phyloP scores from a whole-genome alignment of 2,113 vertebrate species.

The Onychorhynchus coronatus region DNA sequence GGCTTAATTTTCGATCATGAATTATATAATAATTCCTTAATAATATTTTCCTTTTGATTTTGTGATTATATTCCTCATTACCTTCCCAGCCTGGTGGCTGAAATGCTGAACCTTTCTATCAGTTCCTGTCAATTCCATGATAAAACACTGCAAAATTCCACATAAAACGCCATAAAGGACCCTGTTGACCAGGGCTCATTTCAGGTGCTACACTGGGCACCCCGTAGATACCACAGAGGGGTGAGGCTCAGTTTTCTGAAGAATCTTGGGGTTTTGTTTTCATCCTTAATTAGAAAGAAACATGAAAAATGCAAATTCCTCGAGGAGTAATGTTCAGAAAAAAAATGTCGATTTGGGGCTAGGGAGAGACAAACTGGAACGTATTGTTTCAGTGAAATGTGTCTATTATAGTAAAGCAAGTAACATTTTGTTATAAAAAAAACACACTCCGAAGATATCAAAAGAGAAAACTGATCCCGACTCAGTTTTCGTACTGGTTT shows the following conservation, averaged over 20 bases:
- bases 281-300: neutral
- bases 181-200: neutral
- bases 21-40: neutral
- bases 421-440: neutral
- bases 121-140: neutral
- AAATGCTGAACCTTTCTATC: neutral
- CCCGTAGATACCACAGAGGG: accelerated
- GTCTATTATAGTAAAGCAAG: neutral
- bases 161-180: neutral
- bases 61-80: neutral
- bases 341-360: neutral
- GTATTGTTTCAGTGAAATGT: neutral
- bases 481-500: neutral
- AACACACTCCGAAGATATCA: neutral
- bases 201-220: neutral
- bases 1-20: neutral
- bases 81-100: neutral
- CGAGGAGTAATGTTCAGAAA: neutral
- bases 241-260: neutral
- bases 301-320: neutral
- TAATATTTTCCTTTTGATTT: neutral
- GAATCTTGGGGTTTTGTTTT: neutral
- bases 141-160: neutral
- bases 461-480: neutral
- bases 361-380: neutral